Evolutionary conservation across 2,888 invertebrate genomes (phyloP).

Genomic region (Dascillus cervinus): DNA sequence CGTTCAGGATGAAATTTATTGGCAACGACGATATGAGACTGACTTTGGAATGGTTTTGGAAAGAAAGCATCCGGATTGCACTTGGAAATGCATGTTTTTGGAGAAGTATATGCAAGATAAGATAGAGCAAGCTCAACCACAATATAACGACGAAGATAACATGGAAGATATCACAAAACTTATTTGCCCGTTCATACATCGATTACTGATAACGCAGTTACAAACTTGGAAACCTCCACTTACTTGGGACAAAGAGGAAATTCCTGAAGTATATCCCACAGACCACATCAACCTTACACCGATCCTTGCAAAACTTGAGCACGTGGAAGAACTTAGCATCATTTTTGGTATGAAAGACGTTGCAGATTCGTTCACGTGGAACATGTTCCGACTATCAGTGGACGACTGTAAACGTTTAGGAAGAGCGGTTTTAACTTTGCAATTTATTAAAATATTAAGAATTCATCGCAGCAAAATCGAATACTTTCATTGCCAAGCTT

Average conservation of each 20-base stretch:
- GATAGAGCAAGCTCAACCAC: slow-evolving; percentile 37
- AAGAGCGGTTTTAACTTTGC: slow-evolving; percentile 34
- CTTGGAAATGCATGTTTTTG: slow-evolving; percentile 39
- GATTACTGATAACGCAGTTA: slow-evolving; percentile 46
- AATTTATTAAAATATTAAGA: slow-evolving; percentile 45
- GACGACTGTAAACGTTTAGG: slow-evolving; percentile 53
- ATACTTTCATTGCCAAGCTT: slow-evolving; percentile 50
- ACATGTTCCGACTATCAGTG: slow-evolving; percentile 55
- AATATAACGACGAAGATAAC: slow-evolving; percentile 36
- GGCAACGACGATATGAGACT: slow-evolving; percentile 49
- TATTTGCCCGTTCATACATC: slow-evolving; percentile 46
- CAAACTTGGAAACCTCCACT: slow-evolving; percentile 48
- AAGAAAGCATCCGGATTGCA: slow-evolving; percentile 28
- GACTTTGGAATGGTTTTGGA: slow-evolving; percentile 30
- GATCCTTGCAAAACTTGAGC: slow-evolving; percentile 46
- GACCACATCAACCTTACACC: slow-evolving; percentile 54
- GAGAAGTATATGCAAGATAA: slow-evolving; percentile 36
- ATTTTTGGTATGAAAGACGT: slow-evolving; percentile 39
- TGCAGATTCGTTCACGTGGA: slow-evolving; percentile 47
- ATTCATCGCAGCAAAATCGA: slow-evolving; percentile 55
- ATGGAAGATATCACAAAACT: slow-evolving; percentile 31
- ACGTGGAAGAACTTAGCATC: slow-evolving; percentile 47
- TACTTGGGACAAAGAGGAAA: slow-evolving; percentile 37
- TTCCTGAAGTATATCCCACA: slow-evolving; percentile 36
- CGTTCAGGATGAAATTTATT: slow-evolving; percentile 50